Evolutionary conservation across 1,140 invertebrate genomes (phyloP), one percentile per base, ranked within the genome.

Genomic region (Dendroctonus ponderosae): DNA sequence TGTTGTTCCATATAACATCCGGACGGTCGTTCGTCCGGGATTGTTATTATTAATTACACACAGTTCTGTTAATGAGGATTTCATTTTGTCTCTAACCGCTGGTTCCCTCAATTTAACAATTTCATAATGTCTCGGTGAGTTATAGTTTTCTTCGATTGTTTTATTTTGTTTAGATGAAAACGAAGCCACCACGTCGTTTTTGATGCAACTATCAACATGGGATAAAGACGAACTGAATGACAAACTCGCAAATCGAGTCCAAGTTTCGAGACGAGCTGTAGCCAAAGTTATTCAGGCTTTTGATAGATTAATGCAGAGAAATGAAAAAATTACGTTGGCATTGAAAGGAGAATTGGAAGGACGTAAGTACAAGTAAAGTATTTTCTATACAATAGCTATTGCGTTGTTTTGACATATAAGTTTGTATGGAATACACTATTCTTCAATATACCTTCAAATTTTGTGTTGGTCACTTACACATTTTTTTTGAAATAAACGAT

Each of bases 181-280:
- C 82, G 94, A 96, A 82, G 94, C 94, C 0, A 97, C 95, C 7
- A 98, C 94, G 44, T 97, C 95, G 41, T 98, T 98, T 79, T 84
- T 98, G 12, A 92, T 95, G 79, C 91, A 97, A 75, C 79, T 99
- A n/a, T 97, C 96, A 26, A 97, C 95, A 8, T 98, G 96, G 96
- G 96, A 99, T 79, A 96, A 96, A 76, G 93, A 97, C 76, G 96
- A 99, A 78, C 81, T 98, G 59, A 95, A 98, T 79, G 94, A 97
- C 70, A 96, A 97, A 79, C 84, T 98, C 15, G 93, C 94, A 4
- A 96, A 97, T 81, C 82, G 95, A 62, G 95, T 98, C 66, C 90
- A 94, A 82, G 92, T 96, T 6, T 94, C 92, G 11, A 93, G 93
- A 73, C 82, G 96, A 71, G 95, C 95, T 38, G 96, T 98, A 56